Percentiles rank a stretch among this genome's conserved stretches.
These are phyloP conservation scores for Beroe ovata DNA, from an alignment of 37 sponge, comb jelly and placozoan genomes.

Conservation along the genomic window DNA sequence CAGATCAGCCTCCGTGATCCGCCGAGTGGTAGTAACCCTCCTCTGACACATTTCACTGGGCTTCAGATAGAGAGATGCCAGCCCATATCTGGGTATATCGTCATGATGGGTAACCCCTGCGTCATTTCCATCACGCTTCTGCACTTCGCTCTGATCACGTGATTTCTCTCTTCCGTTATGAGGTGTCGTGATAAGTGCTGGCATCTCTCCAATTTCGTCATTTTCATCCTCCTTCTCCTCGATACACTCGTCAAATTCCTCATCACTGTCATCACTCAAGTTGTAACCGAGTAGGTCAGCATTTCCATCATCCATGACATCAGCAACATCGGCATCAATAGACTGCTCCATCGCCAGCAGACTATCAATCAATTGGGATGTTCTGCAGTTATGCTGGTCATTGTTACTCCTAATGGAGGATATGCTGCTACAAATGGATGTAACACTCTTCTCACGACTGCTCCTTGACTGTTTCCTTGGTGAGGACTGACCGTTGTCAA, in stretches of 20 bases:
- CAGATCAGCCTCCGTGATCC: conserved; percentile 44
- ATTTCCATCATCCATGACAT: not conserved
- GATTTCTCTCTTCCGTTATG: not conserved
- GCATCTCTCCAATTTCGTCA: conserved; percentile 12
- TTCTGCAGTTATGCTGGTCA: no score
- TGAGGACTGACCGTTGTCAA: not conserved
- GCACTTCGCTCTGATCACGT: not conserved
- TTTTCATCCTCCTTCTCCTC: conserved; percentile 8
- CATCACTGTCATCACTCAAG: conserved; percentile 29
- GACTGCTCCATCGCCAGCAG: not conserved
- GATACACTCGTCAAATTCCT: no score
- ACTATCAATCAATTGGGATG: no score
- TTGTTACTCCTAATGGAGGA: not conserved
- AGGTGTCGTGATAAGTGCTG: not conserved
- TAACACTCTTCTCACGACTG: not conserved
- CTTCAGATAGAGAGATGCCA: conserved; percentile 22
- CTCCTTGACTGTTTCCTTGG: not conserved
- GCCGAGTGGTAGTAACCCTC: conserved; percentile 28
- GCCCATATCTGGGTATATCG: conserved; percentile 9
- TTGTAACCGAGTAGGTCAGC: conserved; percentile 40
- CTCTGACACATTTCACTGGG: conserved; percentile 27
- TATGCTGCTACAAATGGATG: not conserved
- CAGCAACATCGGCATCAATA: not conserved
- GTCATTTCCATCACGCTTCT: not conserved
- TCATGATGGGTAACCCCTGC: conserved; percentile 3